These are phyloP conservation scores for Etheostoma perlongum DNA, from an alignment of 2,797 vertebrate genomes.

Conservation along the genomic window DNA sequence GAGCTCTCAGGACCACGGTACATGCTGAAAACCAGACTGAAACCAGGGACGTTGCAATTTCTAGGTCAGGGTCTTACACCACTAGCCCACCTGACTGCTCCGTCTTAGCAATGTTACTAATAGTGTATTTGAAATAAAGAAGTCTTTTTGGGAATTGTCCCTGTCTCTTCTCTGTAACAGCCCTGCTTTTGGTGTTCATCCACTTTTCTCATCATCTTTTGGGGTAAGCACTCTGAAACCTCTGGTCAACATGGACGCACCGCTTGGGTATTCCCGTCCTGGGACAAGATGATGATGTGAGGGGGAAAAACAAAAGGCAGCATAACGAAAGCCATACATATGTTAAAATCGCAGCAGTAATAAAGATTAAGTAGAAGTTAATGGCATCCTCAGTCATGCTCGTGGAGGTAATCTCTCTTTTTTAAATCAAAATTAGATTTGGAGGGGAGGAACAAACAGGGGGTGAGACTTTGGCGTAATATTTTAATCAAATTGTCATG, in stretches of 20 bases:
- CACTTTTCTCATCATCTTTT: conserved; percentile 16
- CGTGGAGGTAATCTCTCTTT: conserved; percentile 98
- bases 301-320: conserved; percentile 76
- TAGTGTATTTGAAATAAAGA: not conserved
- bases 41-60: not conserved
- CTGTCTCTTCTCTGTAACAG: not conserved
- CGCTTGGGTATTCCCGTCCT: conserved; percentile 15
- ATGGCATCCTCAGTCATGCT: conserved; percentile 97
- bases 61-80: not conserved
- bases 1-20: not conserved
- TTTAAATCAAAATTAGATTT: conserved; percentile 99
- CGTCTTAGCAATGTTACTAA: not conserved
- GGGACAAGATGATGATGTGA: conserved; percentile 14
- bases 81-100: not conserved
- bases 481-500: conserved; percentile 99
- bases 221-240: conserved; percentile 59
- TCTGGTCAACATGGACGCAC: conserved; percentile 31
- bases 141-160: not conserved
- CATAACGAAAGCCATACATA: conserved; percentile 92
- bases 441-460: conserved; percentile 98
- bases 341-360: conserved; percentile 96
- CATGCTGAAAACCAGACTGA: not conserved
- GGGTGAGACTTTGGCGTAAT: conserved; percentile 98
- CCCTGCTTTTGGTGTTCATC: not conserved
- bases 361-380: conserved; percentile 99